Conservation (phyloP, 2,888 invertebrate genomes). For the Biston stratarius region DNA sequence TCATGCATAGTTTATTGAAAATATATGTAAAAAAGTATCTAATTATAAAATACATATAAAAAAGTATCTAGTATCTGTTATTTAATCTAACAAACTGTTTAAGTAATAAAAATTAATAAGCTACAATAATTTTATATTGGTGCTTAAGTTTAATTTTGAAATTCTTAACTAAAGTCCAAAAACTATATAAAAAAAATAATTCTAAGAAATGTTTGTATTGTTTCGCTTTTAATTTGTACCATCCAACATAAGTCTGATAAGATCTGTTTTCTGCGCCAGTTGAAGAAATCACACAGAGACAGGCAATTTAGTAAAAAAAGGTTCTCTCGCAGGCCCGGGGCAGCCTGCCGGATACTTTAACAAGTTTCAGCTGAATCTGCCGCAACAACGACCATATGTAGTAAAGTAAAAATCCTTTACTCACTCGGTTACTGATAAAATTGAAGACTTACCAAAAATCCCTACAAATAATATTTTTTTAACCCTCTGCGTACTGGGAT, state of each 20-base stretch:
- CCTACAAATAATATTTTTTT: too few relatives aligned
- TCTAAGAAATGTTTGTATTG: background rate
- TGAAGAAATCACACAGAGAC: slow-evolving; percentile 15
- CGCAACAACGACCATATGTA: background rate
- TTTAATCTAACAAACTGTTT: too few relatives aligned
- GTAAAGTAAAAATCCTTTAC: background rate
- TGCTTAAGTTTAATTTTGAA: too few relatives aligned
- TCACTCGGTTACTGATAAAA: background rate
- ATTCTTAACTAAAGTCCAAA: too few relatives aligned
- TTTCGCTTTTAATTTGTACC: slow-evolving; percentile 17
- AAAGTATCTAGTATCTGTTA: too few relatives aligned
- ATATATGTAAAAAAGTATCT: too few relatives aligned
- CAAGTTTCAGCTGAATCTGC: background rate
- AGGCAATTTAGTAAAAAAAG: slow-evolving; percentile 11
- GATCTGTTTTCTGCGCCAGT: slow-evolving; percentile 11
- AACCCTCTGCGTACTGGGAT: too few relatives aligned
- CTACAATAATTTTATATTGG: too few relatives aligned
- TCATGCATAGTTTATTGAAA: too few relatives aligned
- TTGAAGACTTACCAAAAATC: background rate
- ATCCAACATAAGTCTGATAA: slow-evolving; percentile 11
- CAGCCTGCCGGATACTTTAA: background rate
- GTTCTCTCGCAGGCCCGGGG: slow-evolving; percentile 2
- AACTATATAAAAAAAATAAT: background rate
- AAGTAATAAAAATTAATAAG: too few relatives aligned
- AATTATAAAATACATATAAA: too few relatives aligned